phyloP scores from a whole-genome alignment of 2,113 vertebrate genomes.

The Sebastes schlegelii region DNA sequence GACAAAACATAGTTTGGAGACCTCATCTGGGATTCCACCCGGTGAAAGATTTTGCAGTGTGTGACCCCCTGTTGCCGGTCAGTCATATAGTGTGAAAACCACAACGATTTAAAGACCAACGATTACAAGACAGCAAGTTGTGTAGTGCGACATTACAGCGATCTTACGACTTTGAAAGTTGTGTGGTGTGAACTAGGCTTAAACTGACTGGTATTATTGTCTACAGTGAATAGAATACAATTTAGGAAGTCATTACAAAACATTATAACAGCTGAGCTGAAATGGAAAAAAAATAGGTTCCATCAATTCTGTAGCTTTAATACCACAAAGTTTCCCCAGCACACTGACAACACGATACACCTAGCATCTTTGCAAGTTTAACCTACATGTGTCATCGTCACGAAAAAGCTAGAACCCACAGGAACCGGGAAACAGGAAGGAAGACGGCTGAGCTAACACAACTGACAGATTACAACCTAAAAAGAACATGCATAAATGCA shows the following conservation, averaged over 20 bases:
- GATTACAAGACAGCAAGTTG: too few relatives aligned
- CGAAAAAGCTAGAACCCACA: constrained; percentile 30
- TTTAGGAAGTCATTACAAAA: not conserved
- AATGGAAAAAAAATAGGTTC: not conserved
- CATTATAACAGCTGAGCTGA: not conserved
- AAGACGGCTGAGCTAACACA: constrained; percentile 33
- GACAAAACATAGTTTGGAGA: too few relatives aligned
- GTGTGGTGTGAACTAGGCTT: too few relatives aligned
- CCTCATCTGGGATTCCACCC: too few relatives aligned
- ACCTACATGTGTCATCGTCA: constrained; percentile 13
- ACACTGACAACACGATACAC: not conserved
- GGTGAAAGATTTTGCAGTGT: too few relatives aligned
- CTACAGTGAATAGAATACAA: not conserved
- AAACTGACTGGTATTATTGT: not conserved
- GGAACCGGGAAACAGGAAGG: not conserved
- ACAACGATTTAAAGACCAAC: too few relatives aligned
- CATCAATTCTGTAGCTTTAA: not conserved
- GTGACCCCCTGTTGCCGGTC: too few relatives aligned
- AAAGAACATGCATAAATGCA: not conserved
- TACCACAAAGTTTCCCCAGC: not conserved
- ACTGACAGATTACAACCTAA: not conserved
- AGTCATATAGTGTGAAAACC: too few relatives aligned
- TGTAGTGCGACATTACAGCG: too few relatives aligned
- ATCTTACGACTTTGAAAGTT: too few relatives aligned
- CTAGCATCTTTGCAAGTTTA: constrained; percentile 2